Percentiles rank a stretch among this genome's conserved stretches.
Conservation (phyloP, 2,888 invertebrate species). For the Apamea sordens region DNA sequence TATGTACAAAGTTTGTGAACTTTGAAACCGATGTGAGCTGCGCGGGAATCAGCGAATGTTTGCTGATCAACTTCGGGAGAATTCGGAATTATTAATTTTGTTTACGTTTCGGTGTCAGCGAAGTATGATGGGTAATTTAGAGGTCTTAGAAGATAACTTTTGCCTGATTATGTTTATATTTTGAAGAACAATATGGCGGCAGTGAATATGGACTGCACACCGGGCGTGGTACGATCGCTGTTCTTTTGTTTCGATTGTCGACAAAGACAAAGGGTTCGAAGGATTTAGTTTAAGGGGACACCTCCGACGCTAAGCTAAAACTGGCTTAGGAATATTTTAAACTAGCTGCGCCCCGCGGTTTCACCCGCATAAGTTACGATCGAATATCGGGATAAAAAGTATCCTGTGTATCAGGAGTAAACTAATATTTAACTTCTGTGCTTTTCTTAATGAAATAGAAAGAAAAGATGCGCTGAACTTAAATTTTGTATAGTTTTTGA, state of each 20-base stretch:
- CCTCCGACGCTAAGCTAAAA: too few species aligned
- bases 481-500: too few species aligned
- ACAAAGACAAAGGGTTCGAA: too few species aligned
- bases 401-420: too few species aligned
- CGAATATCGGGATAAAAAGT: too few species aligned
- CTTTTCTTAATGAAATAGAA: too few species aligned
- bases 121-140: conserved; percentile 31
- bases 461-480: too few species aligned
- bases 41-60: conserved; percentile 40
- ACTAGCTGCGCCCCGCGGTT: too few species aligned
- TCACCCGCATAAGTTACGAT: too few species aligned
- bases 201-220: not conserved
- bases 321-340: too few species aligned
- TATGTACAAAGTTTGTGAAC: conserved; percentile 33
- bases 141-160: conserved; percentile 21
- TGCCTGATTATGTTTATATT: conserved; percentile 18
- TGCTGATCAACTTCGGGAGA: conserved; percentile 39
- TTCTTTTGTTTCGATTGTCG: not conserved
- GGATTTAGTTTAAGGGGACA: too few species aligned
- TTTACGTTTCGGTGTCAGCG: conserved; percentile 41
- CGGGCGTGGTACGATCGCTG: not conserved
- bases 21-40: conserved; percentile 29
- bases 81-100: conserved; percentile 51
- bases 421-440: too few species aligned
- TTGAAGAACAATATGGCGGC: conserved; percentile 12